phyloP scores from a whole-genome alignment of 1,140 invertebrate species.

The Cecropterus lyciades region DNA sequence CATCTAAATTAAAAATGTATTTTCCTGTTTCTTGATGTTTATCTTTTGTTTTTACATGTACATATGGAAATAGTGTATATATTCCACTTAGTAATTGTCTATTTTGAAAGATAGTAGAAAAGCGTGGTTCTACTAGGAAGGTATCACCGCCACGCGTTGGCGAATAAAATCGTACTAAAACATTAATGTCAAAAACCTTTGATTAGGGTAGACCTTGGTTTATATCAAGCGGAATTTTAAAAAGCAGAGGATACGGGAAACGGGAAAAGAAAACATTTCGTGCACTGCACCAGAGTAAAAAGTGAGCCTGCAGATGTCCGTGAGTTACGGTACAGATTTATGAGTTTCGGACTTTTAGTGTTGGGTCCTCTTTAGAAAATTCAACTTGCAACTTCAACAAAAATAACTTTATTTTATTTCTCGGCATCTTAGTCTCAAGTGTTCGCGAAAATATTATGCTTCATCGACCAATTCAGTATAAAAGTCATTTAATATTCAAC shows the following conservation, averaged over 20 bases:
- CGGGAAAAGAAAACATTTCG: slow-evolving; percentile 7
- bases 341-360: slow-evolving; percentile 12
- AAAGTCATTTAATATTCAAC: neutral
- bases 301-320: slow-evolving; percentile 20
- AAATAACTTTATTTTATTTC: neutral
- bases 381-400: slow-evolving; percentile 1
- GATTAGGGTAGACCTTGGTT: neutral
- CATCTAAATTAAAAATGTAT: too few relatives aligned
- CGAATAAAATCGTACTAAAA: too few relatives aligned
- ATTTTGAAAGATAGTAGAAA: too few relatives aligned
- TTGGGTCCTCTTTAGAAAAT: slow-evolving; percentile 4
- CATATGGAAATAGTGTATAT: too few relatives aligned
- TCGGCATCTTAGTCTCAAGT: neutral
- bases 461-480: neutral
- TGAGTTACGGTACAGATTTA: slow-evolving; percentile 22
- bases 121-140: too few relatives aligned
- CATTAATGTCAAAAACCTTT: neutral
- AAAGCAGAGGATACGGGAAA: slow-evolving; percentile 8
- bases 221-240: slow-evolving; percentile 1
- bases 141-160: too few relatives aligned
- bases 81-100: too few relatives aligned
- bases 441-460: neutral
- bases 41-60: too few relatives aligned
- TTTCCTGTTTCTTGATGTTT: too few relatives aligned
- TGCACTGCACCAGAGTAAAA: slow-evolving; percentile 15